Conservation (phyloP, 1,140 invertebrate species). For the Cherax destructor region DNA sequence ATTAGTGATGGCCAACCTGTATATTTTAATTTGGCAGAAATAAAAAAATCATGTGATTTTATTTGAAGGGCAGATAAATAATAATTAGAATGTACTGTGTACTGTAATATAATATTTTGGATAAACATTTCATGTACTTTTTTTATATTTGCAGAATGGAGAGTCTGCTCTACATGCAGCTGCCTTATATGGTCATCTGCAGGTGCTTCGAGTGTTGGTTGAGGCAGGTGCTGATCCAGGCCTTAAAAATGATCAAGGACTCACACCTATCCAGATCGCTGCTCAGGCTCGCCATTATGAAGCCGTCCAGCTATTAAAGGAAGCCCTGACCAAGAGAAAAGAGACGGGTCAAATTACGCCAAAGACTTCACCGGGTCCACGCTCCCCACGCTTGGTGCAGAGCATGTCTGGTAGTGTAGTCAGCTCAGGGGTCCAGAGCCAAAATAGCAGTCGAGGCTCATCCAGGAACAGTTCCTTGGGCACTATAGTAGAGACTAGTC, state of each 20-base stretch:
- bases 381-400: constrained; percentile 51
- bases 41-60: too few relatives aligned
- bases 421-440: constrained; percentile 37
- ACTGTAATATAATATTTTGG: neutral
- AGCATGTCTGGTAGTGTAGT: constrained; percentile 43
- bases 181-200: constrained; percentile 89
- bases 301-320: constrained; percentile 62
- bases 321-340: constrained; percentile 51
- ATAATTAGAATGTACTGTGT: too few relatives aligned
- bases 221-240: constrained; percentile 83
- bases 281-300: constrained; percentile 61
- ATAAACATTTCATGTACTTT: neutral
- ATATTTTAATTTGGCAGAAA: too few relatives aligned
- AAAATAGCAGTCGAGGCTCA: constrained; percentile 59
- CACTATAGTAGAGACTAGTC: constrained; percentile 62
- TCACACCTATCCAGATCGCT: constrained; percentile 77
- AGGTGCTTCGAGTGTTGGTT: constrained; percentile 86
- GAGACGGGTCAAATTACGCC: constrained; percentile 38
- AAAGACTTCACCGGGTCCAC: constrained; percentile 59
- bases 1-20: too few relatives aligned
- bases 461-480: constrained; percentile 60
- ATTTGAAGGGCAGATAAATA: too few relatives aligned
- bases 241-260: constrained; percentile 83
- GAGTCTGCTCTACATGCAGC: constrained; percentile 92
- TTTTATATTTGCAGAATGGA: constrained; percentile 84